Conservation (phyloP, 2,888 invertebrate species). For the Anagyrus pseudococci region DNA sequence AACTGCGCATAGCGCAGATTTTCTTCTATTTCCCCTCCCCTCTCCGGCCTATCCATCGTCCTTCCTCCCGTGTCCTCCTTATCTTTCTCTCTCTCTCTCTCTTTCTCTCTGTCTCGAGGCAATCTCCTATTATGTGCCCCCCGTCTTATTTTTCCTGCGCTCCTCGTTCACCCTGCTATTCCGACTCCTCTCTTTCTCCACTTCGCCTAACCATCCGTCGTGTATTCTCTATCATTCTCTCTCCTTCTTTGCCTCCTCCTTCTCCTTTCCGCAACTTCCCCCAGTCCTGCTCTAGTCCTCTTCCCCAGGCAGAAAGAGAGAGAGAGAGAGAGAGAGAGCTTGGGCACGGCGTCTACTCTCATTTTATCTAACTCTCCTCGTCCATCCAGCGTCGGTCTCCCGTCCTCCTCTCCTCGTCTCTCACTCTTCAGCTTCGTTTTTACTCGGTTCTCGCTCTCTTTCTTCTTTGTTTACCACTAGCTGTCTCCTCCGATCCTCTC, state of each 20-base stretch:
- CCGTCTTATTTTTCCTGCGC: too few species aligned
- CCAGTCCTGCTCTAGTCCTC: background rate
- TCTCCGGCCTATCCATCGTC: too few species aligned
- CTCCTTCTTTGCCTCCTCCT: conserved; percentile 8
- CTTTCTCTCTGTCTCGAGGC: background rate
- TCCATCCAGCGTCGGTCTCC: background rate
- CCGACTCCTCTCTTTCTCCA: background rate
- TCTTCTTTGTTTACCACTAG: conserved; percentile 17
- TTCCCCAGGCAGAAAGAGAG: background rate
- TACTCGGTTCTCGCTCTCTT: conserved; percentile 17
- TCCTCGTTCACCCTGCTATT: too few species aligned
- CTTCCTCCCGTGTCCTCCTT: too few species aligned
- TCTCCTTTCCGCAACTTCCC: conserved; percentile 15
- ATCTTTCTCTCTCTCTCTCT: conserved; percentile 1
- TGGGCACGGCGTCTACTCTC: conserved; percentile 5
- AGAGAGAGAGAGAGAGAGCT: too few species aligned
- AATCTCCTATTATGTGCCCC: too few species aligned
- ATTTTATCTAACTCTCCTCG: conserved; percentile 14
- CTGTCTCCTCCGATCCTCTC: background rate
- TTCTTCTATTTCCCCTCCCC: too few species aligned
- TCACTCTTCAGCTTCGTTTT: conserved; percentile 17
- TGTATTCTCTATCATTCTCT: conserved; percentile 29
- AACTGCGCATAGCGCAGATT: background rate
- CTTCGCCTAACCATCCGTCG: conserved; percentile 35
- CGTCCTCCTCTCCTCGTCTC: conserved; percentile 9